These are phyloP conservation scores for Labeo rohita DNA, from an alignment of 2,113 vertebrate species.

Conservation along the genomic window DNA sequence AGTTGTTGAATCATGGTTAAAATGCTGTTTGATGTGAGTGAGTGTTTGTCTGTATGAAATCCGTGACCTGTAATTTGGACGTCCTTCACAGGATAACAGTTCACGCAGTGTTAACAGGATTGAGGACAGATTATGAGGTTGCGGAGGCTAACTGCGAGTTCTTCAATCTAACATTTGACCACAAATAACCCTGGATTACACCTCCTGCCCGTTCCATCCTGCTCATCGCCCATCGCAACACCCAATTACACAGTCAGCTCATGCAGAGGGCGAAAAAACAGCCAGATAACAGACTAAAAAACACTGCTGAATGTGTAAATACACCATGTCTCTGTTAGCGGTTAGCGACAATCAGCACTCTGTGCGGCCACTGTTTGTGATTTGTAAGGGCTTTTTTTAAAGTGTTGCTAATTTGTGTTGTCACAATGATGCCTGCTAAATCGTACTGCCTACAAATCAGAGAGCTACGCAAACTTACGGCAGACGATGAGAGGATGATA, in stretches of 20 bases:
- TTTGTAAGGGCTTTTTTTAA: conserved; percentile 24
- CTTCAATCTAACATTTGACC: conserved; percentile 16
- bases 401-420: conserved; percentile 37
- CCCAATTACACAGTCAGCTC: conserved; percentile 15
- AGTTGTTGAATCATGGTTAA: not conserved
- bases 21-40: not conserved
- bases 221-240: conserved; percentile 10
- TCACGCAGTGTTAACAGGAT: conserved; percentile 24
- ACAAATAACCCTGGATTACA: conserved; percentile 41
- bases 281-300: not conserved
- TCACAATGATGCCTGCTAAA: conserved; percentile 11
- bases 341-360: conserved; percentile 20
- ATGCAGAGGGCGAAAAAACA: not conserved
- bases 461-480: not conserved
- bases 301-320: conserved; percentile 25
- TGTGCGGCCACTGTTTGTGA: not conserved
- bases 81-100: conserved; percentile 5
- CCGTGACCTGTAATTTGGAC: conserved; percentile 26
- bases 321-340: not conserved
- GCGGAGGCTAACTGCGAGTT: not conserved
- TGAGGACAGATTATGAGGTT: conserved; percentile 33
- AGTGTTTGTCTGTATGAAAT: not conserved
- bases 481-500: conserved; percentile 12
- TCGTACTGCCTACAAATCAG: not conserved
- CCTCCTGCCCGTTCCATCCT: not conserved